Base-by-base conservation (phyloP, 2,888 invertebrate species). In the Marronus borbonicus region DNA sequence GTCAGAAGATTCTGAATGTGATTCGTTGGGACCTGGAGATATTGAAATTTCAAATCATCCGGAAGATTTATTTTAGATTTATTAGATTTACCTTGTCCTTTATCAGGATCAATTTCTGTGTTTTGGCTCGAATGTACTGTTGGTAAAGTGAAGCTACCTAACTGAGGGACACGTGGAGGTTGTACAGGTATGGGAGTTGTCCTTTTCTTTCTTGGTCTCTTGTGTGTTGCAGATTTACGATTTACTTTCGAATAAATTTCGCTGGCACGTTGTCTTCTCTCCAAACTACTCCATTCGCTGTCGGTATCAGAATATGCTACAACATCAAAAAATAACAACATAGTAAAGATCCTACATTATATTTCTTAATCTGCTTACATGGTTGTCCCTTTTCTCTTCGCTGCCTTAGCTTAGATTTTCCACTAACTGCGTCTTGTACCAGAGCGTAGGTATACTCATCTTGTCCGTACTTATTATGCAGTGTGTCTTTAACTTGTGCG, bases 231-330 rank as follows among this genome's bases (percentile, higher is more conserved):
- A 7, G 93, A 90, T 86, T 93, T 93, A 82, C 93, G 91, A 85
- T 92, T 93, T 80, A 92, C 92, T 88, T 93, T 93, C 74, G 91
- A 91, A 84, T 92, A 90, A 39, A 91, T 90, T 83, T 92, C 93
- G 82, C 91, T 91, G 28, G 91, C 90, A 79, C 92, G 90, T 81
- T 93, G 92, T 80, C 92, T 90, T 78, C 90, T 87, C 80, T 91
- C 90, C 77, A 88, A 83, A 80, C 95, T 95, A 83, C 95, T 95
- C 87, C 94, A 95, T 82, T 97, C 97, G 83, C 96, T 96, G 88
- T 97, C 97, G 5, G 97, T 96, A 88, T 97, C 97, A 78, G 96
- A 96, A 88, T 95, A 95, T 77, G 94, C 94, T 93, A 88, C 24
- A 75, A 44, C 44, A 44, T 44, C 12, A 44, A 36, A 44, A 44